Evolutionary conservation across 2,888 invertebrate genomes (phyloP).

Genomic region (Perithous albicinctus): DNA sequence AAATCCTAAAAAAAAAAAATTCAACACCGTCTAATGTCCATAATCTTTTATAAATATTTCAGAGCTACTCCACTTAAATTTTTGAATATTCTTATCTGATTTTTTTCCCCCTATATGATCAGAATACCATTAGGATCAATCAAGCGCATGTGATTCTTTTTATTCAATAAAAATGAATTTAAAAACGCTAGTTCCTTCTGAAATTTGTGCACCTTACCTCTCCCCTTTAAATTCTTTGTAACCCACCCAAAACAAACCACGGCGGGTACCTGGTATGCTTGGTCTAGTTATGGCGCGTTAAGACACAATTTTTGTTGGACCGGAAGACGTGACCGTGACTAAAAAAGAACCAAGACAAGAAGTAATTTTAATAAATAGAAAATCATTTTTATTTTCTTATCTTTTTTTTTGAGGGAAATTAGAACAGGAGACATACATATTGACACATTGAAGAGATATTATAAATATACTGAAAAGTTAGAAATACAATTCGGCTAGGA

Average conservation of each 20-base stretch:
- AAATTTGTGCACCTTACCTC: too few species aligned
- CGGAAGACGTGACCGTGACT: slow-evolving; percentile 38
- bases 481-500: slow-evolving; percentile 55
- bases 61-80: too few species aligned
- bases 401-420: neutral
- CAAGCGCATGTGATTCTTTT: too few species aligned
- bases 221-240: neutral
- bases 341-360: slow-evolving; percentile 8
- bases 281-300: slow-evolving; percentile 70
- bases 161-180: too few species aligned
- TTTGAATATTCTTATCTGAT: too few species aligned
- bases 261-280: slow-evolving; percentile 77
- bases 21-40: too few species aligned
- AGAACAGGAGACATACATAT: slow-evolving; percentile 19
- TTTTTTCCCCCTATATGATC: too few species aligned
- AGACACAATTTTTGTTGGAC: slow-evolving; percentile 43
- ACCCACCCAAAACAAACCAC: slow-evolving; percentile 71
- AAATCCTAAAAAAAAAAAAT: too few species aligned
- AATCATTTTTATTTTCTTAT: too few species aligned
- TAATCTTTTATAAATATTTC: too few species aligned
- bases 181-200: too few species aligned
- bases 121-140: too few species aligned
- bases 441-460: neutral
- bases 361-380: neutral
- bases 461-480: neutral